Percentiles rank a stretch among this genome's conserved stretches.
Conservation (phyloP, 2,888 invertebrate species). For the Sinohyriopsis cumingii region DNA sequence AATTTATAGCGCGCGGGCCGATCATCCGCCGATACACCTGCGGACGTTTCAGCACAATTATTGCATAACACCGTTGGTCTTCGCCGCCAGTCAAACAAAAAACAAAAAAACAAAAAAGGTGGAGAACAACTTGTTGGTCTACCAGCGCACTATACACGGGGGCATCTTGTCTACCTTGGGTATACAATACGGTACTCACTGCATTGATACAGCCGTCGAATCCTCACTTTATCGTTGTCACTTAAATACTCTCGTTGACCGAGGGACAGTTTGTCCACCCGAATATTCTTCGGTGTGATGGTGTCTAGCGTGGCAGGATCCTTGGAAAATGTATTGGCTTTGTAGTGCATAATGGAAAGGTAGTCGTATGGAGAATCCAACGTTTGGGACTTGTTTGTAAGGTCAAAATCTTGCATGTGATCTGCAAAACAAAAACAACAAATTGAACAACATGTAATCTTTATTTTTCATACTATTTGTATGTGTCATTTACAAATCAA, state of each 20-base stretch:
- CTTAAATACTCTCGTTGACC: slow-evolving; percentile 74
- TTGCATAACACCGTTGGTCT: too few species aligned
- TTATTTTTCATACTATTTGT: too few species aligned
- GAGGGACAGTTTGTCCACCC: slow-evolving; percentile 60
- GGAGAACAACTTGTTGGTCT: too few species aligned
- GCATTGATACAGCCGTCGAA: slow-evolving; percentile 71
- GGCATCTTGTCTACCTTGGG: too few species aligned
- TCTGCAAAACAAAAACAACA: slow-evolving; percentile 60
- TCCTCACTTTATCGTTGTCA: slow-evolving; percentile 69
- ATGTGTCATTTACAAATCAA: too few species aligned
- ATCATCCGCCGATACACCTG: too few species aligned
- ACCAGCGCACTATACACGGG: too few species aligned
- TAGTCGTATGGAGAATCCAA: slow-evolving; percentile 82
- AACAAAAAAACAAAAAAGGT: too few species aligned
- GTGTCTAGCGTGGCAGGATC: slow-evolving; percentile 62
- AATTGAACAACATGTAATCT: too few species aligned
- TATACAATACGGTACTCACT: slow-evolving; percentile 29
- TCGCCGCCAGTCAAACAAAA: too few species aligned
- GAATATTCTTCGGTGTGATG: slow-evolving; percentile 8
- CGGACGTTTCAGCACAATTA: too few species aligned
- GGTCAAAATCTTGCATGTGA: slow-evolving; percentile 74
- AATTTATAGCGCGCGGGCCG: too few species aligned
- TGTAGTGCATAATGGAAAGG: slow-evolving; percentile 86
- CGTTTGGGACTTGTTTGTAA: slow-evolving; percentile 71
- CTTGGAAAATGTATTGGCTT: slow-evolving; percentile 74